These are phyloP conservation scores for Astur gentilis DNA, from an alignment of 2,113 vertebrate species.

Conservation along the genomic window DNA sequence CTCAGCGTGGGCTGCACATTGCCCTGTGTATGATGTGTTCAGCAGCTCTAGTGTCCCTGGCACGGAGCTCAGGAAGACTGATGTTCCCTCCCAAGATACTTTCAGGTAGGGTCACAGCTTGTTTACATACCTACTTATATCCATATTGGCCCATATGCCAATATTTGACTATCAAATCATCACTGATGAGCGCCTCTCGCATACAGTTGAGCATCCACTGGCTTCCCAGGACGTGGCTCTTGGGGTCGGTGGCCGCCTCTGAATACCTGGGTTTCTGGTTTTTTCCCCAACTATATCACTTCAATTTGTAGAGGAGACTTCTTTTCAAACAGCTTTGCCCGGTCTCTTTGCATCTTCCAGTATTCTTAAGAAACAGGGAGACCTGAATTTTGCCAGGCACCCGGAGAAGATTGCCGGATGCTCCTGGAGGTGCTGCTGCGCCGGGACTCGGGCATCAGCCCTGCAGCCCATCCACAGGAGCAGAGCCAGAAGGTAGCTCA, in stretches of 20 bases:
- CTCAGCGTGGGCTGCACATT: background rate
- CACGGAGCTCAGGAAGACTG: background rate
- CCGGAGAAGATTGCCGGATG: accelerated
- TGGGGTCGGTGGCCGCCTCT: background rate
- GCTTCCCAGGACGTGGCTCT: background rate
- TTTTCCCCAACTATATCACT: accelerated
- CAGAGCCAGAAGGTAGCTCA: accelerated
- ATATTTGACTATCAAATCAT: background rate
- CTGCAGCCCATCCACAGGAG: background rate
- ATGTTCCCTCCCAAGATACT: background rate
- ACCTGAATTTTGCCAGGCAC: background rate
- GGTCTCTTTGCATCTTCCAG: background rate
- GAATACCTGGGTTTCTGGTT: background rate
- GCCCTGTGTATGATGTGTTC: accelerated
- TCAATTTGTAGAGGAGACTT: background rate
- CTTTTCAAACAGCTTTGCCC: background rate
- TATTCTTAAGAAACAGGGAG: background rate
- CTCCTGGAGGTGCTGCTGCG: background rate
- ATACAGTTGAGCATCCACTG: background rate
- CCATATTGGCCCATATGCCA: background rate
- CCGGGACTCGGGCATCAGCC: accelerated
- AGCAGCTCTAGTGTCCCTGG: background rate
- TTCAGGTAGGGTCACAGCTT: background rate
- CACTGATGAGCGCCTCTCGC: background rate
- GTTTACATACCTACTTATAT: background rate